Conservation (phyloP, 2,113 vertebrate genomes). For the Dromiciops gliroides region DNA sequence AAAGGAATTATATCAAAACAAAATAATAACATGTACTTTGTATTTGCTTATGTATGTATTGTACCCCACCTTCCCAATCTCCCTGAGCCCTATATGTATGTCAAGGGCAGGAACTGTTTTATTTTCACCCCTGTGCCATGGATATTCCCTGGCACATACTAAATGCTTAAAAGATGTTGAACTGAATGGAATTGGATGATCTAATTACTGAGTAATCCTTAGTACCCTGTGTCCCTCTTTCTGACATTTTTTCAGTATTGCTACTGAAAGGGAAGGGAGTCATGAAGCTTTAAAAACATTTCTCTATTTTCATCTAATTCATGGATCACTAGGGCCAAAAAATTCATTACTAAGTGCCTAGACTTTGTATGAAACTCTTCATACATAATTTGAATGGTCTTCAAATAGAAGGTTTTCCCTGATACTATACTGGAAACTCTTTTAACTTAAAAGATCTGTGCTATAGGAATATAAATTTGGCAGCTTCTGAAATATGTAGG, state of each 20-base stretch:
- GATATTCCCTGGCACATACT: neutral
- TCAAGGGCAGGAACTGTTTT: neutral
- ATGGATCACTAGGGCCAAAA: neutral
- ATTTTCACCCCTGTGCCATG: neutral
- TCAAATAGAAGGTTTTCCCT: neutral
- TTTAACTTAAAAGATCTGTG: neutral
- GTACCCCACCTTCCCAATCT: neutral
- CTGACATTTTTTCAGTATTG: neutral
- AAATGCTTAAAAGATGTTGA: neutral
- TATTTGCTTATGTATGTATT: neutral
- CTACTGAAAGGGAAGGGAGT: neutral
- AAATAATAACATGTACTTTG: neutral
- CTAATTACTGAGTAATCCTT: neutral
- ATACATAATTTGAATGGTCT: neutral
- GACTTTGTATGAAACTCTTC: neutral
- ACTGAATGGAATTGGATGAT: neutral
- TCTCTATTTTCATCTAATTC: neutral
- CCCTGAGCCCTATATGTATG: neutral
- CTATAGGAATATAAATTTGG: neutral
- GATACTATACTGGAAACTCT: neutral
- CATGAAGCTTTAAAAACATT: neutral
- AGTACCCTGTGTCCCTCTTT: neutral
- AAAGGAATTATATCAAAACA: neutral
- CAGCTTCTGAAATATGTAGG: neutral
- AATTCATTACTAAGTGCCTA: neutral